phyloP scores from a whole-genome alignment of 1,140 invertebrate species.

The Lycorma delicatula region DNA sequence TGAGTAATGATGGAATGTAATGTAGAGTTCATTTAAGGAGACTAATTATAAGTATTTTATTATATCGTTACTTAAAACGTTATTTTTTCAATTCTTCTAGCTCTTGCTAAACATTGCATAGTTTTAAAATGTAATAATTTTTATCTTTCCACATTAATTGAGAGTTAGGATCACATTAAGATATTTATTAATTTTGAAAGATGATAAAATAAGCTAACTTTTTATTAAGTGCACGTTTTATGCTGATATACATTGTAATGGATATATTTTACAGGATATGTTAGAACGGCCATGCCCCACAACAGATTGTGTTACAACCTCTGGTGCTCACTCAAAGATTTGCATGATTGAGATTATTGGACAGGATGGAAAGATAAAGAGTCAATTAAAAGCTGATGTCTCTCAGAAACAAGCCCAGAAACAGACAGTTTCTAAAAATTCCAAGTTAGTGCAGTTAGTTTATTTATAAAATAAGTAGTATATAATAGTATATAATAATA shows the following conservation, averaged over 20 bases:
- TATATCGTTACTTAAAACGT: neutral
- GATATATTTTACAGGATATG: conserved; percentile 16
- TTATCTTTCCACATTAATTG: neutral
- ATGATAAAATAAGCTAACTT: neutral
- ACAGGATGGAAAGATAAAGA: conserved; percentile 15
- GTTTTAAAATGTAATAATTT: neutral
- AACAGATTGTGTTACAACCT: conserved; percentile 16
- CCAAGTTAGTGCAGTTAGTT: neutral
- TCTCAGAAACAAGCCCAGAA: neutral
- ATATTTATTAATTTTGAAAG: neutral
- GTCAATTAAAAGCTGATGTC: conserved; percentile 8
- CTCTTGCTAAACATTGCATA: neutral
- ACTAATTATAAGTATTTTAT: neutral
- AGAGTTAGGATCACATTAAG: neutral
- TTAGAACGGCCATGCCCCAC: conserved; percentile 13
- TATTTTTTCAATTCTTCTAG: neutral
- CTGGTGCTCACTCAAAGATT: conserved; percentile 10
- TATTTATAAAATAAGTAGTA: neutral
- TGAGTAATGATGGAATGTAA: neutral
- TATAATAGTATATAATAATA: neutral
- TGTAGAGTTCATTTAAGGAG: neutral
- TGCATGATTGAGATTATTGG: conserved; percentile 16
- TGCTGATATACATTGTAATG: neutral
- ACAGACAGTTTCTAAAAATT: neutral
- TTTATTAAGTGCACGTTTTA: neutral